phyloP scores from a whole-genome alignment of 2,888 invertebrate genomes.

The Brenthis ino region DNA sequence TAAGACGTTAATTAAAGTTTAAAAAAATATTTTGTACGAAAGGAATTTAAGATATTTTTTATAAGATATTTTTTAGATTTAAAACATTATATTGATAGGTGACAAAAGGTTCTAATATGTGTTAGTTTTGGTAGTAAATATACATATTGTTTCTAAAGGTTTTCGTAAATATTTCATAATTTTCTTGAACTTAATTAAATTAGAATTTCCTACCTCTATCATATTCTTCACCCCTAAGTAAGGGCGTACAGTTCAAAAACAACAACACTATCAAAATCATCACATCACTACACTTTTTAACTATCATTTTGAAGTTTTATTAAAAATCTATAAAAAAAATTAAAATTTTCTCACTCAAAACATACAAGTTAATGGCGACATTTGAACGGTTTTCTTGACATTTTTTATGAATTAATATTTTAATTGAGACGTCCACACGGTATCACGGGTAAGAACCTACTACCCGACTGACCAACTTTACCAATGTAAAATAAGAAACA shows the following conservation, averaged over 20 bases:
- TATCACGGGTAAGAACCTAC: conserved; percentile 67
- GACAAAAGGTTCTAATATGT: no score
- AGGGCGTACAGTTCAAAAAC: conserved; percentile 63
- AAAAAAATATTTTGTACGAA: no score
- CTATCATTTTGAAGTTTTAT: conserved; percentile 69
- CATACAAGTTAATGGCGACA: conserved; percentile 44
- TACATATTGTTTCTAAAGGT: background rate
- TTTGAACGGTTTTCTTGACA: conserved; percentile 63
- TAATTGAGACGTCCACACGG: conserved; percentile 56
- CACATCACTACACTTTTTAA: conserved; percentile 75
- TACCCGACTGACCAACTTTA: conserved; percentile 81
- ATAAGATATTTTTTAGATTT: no score
- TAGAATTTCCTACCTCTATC: conserved; percentile 57
- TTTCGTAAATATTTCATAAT: background rate
- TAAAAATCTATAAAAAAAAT: conserved; percentile 28
- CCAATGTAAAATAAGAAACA: conserved; percentile 80
- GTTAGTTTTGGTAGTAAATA: background rate
- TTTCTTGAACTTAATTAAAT: conserved; percentile 24
- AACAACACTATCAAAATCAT: conserved; percentile 68
- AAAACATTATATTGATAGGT: no score
- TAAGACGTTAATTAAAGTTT: no score
- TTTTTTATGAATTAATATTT: conserved; percentile 50
- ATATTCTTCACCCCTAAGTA: conserved; percentile 56
- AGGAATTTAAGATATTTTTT: no score
- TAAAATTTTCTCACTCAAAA: conserved; percentile 9